A percentile compares a stretch with the other conserved stretches of the same genome.
Conservation (phyloP, 2,888 invertebrate species). For the Scaptomyza parva region DNA sequence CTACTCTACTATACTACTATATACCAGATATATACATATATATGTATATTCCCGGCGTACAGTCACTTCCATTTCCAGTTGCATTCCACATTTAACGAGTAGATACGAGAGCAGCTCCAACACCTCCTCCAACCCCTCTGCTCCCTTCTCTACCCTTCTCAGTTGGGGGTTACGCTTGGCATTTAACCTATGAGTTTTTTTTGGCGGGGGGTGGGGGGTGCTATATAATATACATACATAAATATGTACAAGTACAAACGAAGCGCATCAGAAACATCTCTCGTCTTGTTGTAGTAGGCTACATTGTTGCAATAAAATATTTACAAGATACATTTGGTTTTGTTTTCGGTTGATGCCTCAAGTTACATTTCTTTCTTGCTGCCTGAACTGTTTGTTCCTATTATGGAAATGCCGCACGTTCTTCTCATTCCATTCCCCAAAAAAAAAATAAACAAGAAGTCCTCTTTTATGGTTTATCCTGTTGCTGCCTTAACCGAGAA, state of each 20-base stretch:
- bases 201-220: slow-evolving; percentile 3
- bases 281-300: slow-evolving; percentile 53
- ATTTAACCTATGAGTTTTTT: slow-evolving; percentile 43
- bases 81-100: slow-evolving; percentile 57
- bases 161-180: neutral
- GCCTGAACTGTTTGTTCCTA: slow-evolving; percentile 17
- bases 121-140: neutral
- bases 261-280: slow-evolving; percentile 53
- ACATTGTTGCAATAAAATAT: slow-evolving; percentile 78
- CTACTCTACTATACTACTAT: slow-evolving; percentile 7
- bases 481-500: slow-evolving; percentile 37
- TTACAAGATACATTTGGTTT: slow-evolving; percentile 74
- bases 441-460: neutral
- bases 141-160: neutral
- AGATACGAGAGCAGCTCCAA: slow-evolving; percentile 42
- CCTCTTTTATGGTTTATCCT: slow-evolving; percentile 36
- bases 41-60: slow-evolving; percentile 50
- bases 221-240: slow-evolving; percentile 3
- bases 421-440: slow-evolving; percentile 1
- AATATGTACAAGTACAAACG: slow-evolving; percentile 4
- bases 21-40: slow-evolving; percentile 4
- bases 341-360: slow-evolving; percentile 48
- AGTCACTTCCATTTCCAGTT: slow-evolving; percentile 68
- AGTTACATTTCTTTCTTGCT: slow-evolving; percentile 26
- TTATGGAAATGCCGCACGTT: slow-evolving; percentile 62